Percentiles rank a stretch among this genome's conserved stretches.
phyloP scores from a whole-genome alignment of 1,140 invertebrate genomes.

The Eciton burchellii region DNA sequence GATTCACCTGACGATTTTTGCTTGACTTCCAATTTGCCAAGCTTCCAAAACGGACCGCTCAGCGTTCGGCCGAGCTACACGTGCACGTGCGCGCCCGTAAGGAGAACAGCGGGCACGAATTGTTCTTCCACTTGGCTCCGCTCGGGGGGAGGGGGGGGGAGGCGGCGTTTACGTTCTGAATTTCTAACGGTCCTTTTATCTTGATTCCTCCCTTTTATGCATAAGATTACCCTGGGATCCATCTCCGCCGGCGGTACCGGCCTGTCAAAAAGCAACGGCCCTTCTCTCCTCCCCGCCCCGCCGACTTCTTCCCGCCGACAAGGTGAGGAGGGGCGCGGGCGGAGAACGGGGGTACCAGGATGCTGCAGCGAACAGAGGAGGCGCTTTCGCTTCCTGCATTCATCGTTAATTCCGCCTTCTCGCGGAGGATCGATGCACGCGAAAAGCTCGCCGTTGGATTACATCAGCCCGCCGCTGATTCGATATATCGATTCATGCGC shows the following conservation, averaged over 20 bases:
- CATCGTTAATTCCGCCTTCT: slow-evolving; percentile 18
- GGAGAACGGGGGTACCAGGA: not conserved
- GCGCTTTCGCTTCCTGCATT: slow-evolving; percentile 17
- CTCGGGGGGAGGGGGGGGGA: not conserved
- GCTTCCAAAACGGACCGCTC: too few species aligned
- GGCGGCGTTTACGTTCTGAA: slow-evolving; percentile 27
- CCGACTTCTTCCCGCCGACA: too few species aligned
- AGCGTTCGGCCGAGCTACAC: too few species aligned
- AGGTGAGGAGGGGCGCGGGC: not conserved
- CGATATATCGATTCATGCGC: slow-evolving; percentile 65
- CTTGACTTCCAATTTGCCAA: too few species aligned
- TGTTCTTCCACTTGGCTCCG: not conserved
- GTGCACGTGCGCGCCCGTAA: not conserved
- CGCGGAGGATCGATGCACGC: slow-evolving; percentile 45
- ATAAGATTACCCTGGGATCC: slow-evolving; percentile 11
- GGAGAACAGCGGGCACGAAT: not conserved
- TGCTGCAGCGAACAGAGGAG: not conserved
- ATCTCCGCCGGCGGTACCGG: not conserved
- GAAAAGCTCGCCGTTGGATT: slow-evolving; percentile 64
- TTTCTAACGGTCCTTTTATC: slow-evolving; percentile 24
- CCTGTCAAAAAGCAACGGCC: slow-evolving; percentile 8
- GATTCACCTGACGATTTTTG: not conserved
- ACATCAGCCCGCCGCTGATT: slow-evolving; percentile 49
- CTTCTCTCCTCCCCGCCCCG: not conserved
- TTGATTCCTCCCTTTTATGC: slow-evolving; percentile 27